Evolutionary conservation across 2,113 vertebrate genomes (phyloP), one percentile per base, ranked within the genome.

Genomic region (Phyllopteryx taeniolatus): DNA sequence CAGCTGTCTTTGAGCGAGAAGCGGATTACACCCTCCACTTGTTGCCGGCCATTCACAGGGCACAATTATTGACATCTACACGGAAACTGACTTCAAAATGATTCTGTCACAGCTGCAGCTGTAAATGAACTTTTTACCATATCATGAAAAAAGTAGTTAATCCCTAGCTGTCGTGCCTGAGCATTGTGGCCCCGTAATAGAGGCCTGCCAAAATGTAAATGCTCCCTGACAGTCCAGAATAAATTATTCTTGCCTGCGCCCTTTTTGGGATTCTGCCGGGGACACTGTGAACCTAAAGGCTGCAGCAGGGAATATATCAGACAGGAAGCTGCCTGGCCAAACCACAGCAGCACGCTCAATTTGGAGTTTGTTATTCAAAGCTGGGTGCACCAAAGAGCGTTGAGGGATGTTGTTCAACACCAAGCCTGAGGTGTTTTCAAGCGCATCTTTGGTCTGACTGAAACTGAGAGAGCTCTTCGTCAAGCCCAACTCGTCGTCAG

Each of bases 291-390:
- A 76, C 60, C 43, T 43, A 46, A 77, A 79, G 75, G 64, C 56
- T 72, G 68, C 68, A 79, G 59, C 0, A 35, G 63, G 70, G 57
- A 76, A 82, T 83, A 69, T 31, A 87, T 79, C 63, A 79, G 43
- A 44, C 46, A n/a, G 39, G 35, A 78, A 74, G 72, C 68, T 72
- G 63, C 66, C 51, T 51, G 64, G 61, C 63, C 74, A 11, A 67
- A 63, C 44, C 54, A 17, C 43, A 35, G 70, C n/a, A 51, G 57
- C 8, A 0, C 27, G 44, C 71, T 74, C 70, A 72, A 68, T 75
- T 79, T 53, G 67, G 35, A 71, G 60, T 67, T 74, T 80, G 78
- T 77, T 85, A 74, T 83, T 85, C 69, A 63, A 65, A 79, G 46
- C 70, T 62, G 57, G 67, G 66, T 68, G 78, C 62, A 70, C n/a